Percentiles rank a stretch among this genome's conserved stretches.
Conservation (phyloP, 2,888 invertebrate genomes). For the Melanchra persicariae region DNA sequence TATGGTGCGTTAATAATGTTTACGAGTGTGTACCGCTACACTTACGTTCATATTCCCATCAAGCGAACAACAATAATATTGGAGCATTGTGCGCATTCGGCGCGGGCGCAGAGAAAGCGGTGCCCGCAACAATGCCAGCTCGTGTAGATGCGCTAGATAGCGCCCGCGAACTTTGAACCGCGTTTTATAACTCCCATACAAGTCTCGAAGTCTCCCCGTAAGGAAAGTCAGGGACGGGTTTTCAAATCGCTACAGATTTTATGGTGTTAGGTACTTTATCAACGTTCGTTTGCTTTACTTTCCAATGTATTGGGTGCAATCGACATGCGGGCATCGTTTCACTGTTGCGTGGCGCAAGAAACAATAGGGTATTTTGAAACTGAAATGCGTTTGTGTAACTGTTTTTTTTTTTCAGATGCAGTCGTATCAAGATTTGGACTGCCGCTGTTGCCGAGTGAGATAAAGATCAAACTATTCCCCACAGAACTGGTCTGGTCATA, state of each 20-base stretch:
- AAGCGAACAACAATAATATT: constrained; percentile 67
- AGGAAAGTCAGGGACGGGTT: constrained; percentile 61
- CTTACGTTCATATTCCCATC: constrained; percentile 67
- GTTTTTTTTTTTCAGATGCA: constrained; percentile 46
- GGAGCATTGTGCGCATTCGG: constrained; percentile 68
- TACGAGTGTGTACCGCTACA: constrained; percentile 60
- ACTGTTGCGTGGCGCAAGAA: constrained; percentile 56
- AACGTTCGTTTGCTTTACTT: constrained; percentile 56
- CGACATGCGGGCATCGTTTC: constrained; percentile 59
- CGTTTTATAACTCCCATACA: constrained; percentile 65
- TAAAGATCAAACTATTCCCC: constrained; percentile 45
- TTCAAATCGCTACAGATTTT: constrained; percentile 60
- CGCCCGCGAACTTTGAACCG: constrained; percentile 73
- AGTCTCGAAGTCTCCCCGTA: constrained; percentile 53
- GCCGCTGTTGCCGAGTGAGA: constrained; percentile 21
- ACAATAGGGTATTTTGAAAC: constrained; percentile 66
- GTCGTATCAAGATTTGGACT: constrained; percentile 41
- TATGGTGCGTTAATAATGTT: constrained; percentile 57
- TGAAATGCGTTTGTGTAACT: constrained; percentile 54
- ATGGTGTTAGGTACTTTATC: constrained; percentile 62
- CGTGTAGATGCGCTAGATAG: constrained; percentile 75
- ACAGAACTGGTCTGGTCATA: constrained; percentile 39
- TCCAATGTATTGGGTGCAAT: constrained; percentile 60
- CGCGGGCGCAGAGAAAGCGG: constrained; percentile 71
- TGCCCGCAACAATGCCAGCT: constrained; percentile 70